A percentile compares a stretch with the other conserved stretches of the same genome.
These are phyloP conservation scores for Caranx melampygus DNA, from an alignment of 2,113 vertebrate species.

Conservation along the genomic window DNA sequence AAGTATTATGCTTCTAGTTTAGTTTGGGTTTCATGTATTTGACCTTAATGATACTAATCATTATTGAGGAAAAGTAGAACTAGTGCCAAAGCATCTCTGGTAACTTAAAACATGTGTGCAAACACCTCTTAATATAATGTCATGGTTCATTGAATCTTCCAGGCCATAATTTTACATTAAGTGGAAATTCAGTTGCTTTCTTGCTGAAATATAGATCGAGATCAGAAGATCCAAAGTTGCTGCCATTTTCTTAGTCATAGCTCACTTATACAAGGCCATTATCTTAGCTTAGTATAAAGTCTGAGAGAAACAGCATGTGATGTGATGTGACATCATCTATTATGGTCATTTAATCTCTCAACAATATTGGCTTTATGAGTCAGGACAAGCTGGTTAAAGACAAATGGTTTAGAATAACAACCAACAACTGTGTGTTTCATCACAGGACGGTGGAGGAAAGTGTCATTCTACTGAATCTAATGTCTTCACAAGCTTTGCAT, in stretches of 20 bases:
- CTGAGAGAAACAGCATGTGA: too few species aligned
- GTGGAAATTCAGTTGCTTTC: neutral
- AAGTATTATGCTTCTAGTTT: slow-evolving; percentile 60
- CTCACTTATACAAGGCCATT: too few species aligned
- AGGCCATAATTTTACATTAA: neutral
- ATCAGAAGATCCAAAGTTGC: too few species aligned
- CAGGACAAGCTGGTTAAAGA: neutral
- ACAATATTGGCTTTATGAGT: too few species aligned
- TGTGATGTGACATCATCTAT: too few species aligned
- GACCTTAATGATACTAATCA: neutral
- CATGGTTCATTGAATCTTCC: neutral
- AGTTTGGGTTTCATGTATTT: neutral
- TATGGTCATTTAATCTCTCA: too few species aligned
- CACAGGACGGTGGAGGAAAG: slow-evolving; percentile 83
- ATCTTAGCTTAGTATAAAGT: too few species aligned
- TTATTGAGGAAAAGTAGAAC: neutral
- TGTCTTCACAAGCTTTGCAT: slow-evolving; percentile 48
- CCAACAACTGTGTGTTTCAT: slow-evolving; percentile 21
- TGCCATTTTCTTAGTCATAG: too few species aligned
- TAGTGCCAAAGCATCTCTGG: neutral
- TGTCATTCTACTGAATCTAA: accelerated
- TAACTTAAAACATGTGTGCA: neutral
- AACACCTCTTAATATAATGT: neutral
- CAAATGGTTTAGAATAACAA: neutral
- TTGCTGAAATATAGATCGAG: neutral